These are phyloP conservation scores for Halcyon smyrnensis DNA, from an alignment of 2,797 vertebrate genomes.

Conservation along the genomic window DNA sequence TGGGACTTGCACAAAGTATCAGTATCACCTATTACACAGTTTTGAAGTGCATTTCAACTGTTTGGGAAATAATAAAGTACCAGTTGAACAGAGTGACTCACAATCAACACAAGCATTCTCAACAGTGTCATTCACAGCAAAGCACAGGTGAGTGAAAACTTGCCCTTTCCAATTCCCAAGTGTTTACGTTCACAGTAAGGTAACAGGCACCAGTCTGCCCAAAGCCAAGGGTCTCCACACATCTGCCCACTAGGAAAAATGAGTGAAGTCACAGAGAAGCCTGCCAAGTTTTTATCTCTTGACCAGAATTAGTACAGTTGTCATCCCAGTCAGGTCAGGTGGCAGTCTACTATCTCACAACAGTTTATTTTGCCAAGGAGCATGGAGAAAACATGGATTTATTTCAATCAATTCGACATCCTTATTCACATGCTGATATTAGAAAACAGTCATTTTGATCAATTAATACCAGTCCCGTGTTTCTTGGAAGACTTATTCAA, in stretches of 20 bases:
- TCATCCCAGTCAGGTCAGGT: background rate
- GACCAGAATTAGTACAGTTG: background rate
- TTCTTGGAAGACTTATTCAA: conserved; percentile 37
- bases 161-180: background rate
- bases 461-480: background rate
- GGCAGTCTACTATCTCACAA: background rate
- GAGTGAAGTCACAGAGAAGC: background rate
- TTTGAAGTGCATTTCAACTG: conserved; percentile 37
- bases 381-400: background rate
- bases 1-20: conserved; percentile 33
- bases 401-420: conserved; percentile 11
- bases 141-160: background rate
- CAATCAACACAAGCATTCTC: background rate
- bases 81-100: conserved; percentile 5
- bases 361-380: background rate
- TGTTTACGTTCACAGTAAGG: background rate
- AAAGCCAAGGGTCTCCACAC: background rate
- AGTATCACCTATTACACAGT: background rate
- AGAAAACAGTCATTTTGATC: conserved; percentile 2
- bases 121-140: background rate
- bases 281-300: background rate
- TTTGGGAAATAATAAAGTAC: background rate
- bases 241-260: background rate
- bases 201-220: background rate
- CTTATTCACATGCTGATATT: background rate